Conservation (phyloP, 2,888 invertebrate genomes). For the Dromius quadrimaculatus region DNA sequence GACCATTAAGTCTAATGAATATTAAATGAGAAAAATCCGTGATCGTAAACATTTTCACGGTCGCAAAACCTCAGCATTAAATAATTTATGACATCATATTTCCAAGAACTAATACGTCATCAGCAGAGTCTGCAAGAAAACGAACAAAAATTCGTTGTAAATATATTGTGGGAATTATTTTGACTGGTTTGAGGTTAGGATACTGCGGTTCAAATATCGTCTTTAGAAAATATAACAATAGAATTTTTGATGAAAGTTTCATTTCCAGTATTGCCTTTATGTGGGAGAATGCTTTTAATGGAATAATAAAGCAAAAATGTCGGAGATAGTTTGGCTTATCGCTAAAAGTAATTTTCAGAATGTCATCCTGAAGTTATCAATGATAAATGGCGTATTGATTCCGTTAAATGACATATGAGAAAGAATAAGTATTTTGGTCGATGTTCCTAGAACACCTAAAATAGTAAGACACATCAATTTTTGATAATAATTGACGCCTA, state of each 20-base stretch:
- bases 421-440: too few species aligned
- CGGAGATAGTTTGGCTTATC: slow-evolving; percentile 1
- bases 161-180: too few species aligned
- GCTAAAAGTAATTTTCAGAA: background rate
- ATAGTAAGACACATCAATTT: too few species aligned
- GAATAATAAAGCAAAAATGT: background rate
- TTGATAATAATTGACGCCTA: too few species aligned
- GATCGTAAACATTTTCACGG: slow-evolving; percentile 6
- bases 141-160: too few species aligned
- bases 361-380: slow-evolving; percentile 3
- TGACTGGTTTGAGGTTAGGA: too few species aligned
- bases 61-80: slow-evolving; percentile 6
- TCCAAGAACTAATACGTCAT: slow-evolving; percentile 10
- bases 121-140: background rate
- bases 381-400: background rate
- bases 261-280: too few species aligned
- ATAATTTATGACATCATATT: slow-evolving; percentile 5
- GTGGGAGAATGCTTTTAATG: background rate
- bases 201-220: too few species aligned
- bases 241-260: too few species aligned
- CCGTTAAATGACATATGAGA: background rate
- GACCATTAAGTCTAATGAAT: background rate
- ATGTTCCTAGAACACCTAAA: too few species aligned
- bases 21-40: background rate
- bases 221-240: too few species aligned